Base-by-base conservation (phyloP, 1,140 invertebrate species). In the Trachymyrmex cornetzi region DNA sequence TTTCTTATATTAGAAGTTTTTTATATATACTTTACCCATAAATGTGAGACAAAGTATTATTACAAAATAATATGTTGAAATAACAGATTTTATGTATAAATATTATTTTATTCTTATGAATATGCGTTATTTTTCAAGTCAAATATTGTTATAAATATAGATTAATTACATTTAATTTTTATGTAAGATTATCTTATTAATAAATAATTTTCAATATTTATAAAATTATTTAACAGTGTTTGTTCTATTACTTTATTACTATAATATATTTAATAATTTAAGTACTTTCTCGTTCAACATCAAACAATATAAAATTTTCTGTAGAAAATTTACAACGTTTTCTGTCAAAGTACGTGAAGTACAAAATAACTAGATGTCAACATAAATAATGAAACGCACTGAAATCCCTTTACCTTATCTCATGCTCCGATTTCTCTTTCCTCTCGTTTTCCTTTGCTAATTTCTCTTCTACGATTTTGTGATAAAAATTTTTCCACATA, bases 401-500 rank as follows among this genome's bases (percentile, higher is more conserved):
- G 16, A 59, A 55, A 59, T 72, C 63, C 30, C 94, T 94, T 95
- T 96, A 97, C 97, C 96, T 96, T 77, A 93, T 95, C 87, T 97
- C 96, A 88, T 97, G 97, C 34, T 96, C 96, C 86, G 95, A 95
- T 84, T 96, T 95, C 50, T 96, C 96, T 75, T 95, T 90, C 30
- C 95, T 92, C 84, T 96, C 95, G 84, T 96, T 96, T 55, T 96
- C 88, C 82, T 96, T 96, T 24, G 96, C 94, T 67, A 96, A 96
- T 71, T 95, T 94, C 64, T 97, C 96, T 80, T 96, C 96, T 64
- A 97, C 95, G 27, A 97, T 90, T 88, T 96, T 97, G 11, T 97
- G 95, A 87, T 97, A 97, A 91, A 97, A 96, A 75, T 95, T 95
- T 94, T 96, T 97, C 97, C 97, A 97, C 97, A 97, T 97, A 2